Evolutionary conservation across 2,797 vertebrate genomes (phyloP).

Genomic region (Gymnothorax reevesii): DNA sequence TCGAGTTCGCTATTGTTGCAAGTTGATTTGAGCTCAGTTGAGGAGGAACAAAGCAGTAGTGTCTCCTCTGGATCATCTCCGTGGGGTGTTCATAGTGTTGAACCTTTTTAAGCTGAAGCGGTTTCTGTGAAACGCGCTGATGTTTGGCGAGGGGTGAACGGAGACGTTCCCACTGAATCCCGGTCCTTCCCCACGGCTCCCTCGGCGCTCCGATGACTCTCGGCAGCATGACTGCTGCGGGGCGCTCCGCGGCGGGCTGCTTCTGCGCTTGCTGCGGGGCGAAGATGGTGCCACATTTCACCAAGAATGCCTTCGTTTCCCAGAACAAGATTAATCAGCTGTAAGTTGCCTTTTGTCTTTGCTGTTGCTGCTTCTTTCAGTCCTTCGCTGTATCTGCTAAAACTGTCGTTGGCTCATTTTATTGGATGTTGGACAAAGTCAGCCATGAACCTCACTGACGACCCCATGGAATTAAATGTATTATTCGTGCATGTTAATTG

Average conservation of each 20-base stretch:
- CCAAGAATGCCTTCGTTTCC: constrained; percentile 84
- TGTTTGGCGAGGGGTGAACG: constrained; percentile 43
- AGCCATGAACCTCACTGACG: neutral
- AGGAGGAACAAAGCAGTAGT: neutral
- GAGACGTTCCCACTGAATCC: neutral
- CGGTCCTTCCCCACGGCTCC: neutral
- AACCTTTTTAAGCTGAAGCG: neutral
- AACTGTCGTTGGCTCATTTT: neutral
- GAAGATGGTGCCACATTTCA: constrained; percentile 90
- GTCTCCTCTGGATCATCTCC: neutral
- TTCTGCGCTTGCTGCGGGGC: constrained; percentile 80
- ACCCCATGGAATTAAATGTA: neutral
- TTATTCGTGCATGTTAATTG: neutral
- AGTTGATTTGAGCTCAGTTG: neutral
- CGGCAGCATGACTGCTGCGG: constrained; percentile 64
- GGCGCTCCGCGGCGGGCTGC: constrained; percentile 65
- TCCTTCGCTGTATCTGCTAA: neutral
- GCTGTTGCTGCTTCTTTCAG: neutral
- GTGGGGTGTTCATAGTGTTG: neutral
- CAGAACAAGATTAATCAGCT: constrained; percentile 88
- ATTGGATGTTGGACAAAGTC: neutral
- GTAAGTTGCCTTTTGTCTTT: constrained; percentile 73
- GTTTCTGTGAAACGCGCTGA: constrained; percentile 25
- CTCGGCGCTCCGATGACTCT: constrained; percentile 71
- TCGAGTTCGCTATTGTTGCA: neutral